phyloP scores from a whole-genome alignment of 1,140 invertebrate species.

The Maniola jurtina region DNA sequence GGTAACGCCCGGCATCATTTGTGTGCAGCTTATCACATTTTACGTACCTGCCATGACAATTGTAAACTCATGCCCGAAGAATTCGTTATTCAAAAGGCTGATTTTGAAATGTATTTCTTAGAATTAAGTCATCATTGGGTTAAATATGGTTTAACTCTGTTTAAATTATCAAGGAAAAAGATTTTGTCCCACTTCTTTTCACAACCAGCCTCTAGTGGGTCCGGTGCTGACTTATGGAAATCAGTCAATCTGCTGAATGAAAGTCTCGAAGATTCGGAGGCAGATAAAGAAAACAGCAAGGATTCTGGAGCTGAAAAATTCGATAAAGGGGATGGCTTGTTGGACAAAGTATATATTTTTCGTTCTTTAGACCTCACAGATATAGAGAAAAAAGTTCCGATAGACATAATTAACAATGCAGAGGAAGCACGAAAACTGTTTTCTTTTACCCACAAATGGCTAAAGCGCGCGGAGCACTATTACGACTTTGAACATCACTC shows the following conservation, averaged over 20 bases:
- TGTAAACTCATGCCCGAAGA: slow-evolving; percentile 67
- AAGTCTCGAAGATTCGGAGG: slow-evolving; percentile 32
- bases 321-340: slow-evolving; percentile 48
- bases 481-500: slow-evolving; percentile 85
- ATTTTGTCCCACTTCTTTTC: slow-evolving; percentile 62
- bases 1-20: slow-evolving; percentile 81
- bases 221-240: slow-evolving; percentile 55
- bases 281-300: slow-evolving; percentile 53
- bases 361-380: slow-evolving; percentile 58
- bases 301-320: slow-evolving; percentile 50
- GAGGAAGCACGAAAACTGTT: slow-evolving; percentile 81
- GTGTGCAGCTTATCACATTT: slow-evolving; percentile 75
- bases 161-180: slow-evolving; percentile 79
- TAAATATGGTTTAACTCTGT: slow-evolving; percentile 81
- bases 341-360: slow-evolving; percentile 54
- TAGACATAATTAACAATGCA: slow-evolving; percentile 54
- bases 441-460: slow-evolving; percentile 82
- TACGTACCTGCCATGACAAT: slow-evolving; percentile 73
- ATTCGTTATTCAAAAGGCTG: slow-evolving; percentile 68
- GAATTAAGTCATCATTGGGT: slow-evolving; percentile 83
- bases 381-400: slow-evolving; percentile 54
- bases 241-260: slow-evolving; percentile 51
- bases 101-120: slow-evolving; percentile 78
- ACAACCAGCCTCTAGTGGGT: slow-evolving; percentile 38
- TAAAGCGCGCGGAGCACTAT: slow-evolving; percentile 82